Evolutionary conservation across 2,888 invertebrate species (phyloP).

Genomic region (Nymphalis c-album): DNA sequence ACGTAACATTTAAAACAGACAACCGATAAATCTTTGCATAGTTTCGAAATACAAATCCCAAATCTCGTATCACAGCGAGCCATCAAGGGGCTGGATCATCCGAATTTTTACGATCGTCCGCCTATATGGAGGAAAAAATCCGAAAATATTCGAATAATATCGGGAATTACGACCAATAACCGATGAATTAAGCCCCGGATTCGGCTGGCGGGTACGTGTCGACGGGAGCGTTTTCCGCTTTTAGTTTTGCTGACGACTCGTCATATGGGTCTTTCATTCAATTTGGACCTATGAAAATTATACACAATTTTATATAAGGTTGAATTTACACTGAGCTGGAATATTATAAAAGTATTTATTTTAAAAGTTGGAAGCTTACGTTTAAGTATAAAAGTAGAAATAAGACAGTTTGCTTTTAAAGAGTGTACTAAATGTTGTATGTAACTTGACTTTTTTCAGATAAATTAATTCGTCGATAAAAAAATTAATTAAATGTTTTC

Average conservation of each 20-base stretch:
- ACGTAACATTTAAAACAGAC: slow-evolving; percentile 3
- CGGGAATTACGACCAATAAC: slow-evolving; percentile 67
- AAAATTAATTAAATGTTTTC: neutral
- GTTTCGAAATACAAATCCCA: slow-evolving; percentile 28
- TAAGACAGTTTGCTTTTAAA: no score
- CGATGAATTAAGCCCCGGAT: slow-evolving; percentile 61
- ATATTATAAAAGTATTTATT: no score
- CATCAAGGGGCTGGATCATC: slow-evolving; percentile 67
- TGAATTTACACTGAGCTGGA: no score
- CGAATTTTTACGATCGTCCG: slow-evolving; percentile 64
- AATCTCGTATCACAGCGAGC: slow-evolving; percentile 64
- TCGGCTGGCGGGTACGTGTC: slow-evolving; percentile 31
- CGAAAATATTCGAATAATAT: slow-evolving; percentile 71
- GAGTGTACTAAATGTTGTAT: no score
- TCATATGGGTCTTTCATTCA: neutral
- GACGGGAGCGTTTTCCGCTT: slow-evolving; percentile 21
- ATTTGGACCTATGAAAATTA: slow-evolving; percentile 6
- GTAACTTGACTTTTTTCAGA: neutral
- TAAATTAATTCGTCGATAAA: neutral
- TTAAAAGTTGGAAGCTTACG: no score
- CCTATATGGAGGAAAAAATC: slow-evolving; percentile 53
- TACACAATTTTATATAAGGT: neutral
- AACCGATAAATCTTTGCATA: slow-evolving; percentile 26
- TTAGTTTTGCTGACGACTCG: slow-evolving; percentile 2
- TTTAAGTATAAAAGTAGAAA: no score